These are phyloP conservation scores for Cichlasoma orientale DNA, from an alignment of 2,797 vertebrate genomes.

Conservation along the genomic window DNA sequence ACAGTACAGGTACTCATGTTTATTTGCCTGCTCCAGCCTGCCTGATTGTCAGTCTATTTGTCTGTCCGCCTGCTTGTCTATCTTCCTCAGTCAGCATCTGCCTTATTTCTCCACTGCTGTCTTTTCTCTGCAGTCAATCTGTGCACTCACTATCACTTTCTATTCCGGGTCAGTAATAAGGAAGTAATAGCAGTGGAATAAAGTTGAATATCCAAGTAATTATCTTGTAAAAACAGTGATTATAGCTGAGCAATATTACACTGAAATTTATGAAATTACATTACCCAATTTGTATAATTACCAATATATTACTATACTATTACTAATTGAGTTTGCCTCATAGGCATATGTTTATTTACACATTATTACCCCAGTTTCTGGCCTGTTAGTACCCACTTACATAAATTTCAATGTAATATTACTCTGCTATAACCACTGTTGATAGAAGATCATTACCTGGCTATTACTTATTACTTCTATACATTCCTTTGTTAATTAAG, in stretches of 20 bases:
- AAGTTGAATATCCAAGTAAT: not conserved
- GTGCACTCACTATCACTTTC: not conserved
- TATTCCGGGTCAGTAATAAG: not conserved
- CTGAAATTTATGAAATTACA: not conserved
- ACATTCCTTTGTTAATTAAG: not conserved
- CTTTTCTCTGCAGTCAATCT: slow-evolving; percentile 19
- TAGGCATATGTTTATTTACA: not conserved
- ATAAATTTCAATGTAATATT: not conserved
- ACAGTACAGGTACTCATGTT: slow-evolving; percentile 64
- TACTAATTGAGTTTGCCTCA: not conserved
- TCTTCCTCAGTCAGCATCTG: slow-evolving; percentile 30
- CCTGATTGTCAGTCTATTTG: slow-evolving; percentile 56
- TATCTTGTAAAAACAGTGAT: not conserved
- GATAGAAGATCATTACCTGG: not conserved
- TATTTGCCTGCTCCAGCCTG: slow-evolving; percentile 50
- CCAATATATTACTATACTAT: not conserved
- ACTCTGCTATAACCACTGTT: not conserved
- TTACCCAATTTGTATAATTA: not conserved
- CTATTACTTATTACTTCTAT: not conserved
- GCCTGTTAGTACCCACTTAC: not conserved
- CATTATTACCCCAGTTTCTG: not conserved
- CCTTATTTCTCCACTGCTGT: slow-evolving; percentile 8
- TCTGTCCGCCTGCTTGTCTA: slow-evolving; percentile 39
- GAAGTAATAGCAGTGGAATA: not conserved
- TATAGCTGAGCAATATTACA: not conserved